Percentiles rank a stretch among this genome's conserved stretches.
Conservation (phyloP, 2,797 vertebrate species). For the Leptodactylus fallax region DNA sequence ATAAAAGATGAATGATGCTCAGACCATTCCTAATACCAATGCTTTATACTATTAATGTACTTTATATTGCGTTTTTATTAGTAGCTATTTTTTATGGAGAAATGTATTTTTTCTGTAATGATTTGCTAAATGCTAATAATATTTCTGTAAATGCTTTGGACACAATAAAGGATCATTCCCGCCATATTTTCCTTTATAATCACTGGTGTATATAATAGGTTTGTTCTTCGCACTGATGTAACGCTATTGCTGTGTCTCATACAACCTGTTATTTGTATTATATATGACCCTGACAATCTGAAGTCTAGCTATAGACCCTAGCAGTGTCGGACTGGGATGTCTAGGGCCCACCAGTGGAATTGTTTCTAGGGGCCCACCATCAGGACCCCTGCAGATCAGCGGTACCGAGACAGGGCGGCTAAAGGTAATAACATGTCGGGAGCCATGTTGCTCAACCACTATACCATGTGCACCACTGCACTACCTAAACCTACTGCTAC, state of each 20-base stretch:
- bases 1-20: too few relatives aligned
- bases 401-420: too few relatives aligned
- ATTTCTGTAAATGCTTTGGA: background rate
- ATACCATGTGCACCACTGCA: too few relatives aligned
- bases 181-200: background rate
- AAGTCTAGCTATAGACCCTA: background rate
- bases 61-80: background rate
- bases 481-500: too few relatives aligned
- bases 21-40: too few relatives aligned
- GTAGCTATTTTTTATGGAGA: background rate
- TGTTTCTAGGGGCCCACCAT: too few relatives aligned
- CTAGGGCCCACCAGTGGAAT: too few relatives aligned
- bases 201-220: background rate
- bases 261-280: constrained; percentile 5
- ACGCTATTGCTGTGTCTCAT: background rate
- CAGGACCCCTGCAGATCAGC: too few relatives aligned
- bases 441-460: too few relatives aligned
- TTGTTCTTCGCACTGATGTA: background rate
- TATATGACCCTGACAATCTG: constrained; percentile 7
- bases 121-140: background rate
- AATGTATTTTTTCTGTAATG: background rate
- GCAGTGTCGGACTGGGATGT: too few relatives aligned
- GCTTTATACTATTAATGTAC: background rate
- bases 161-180: background rate
- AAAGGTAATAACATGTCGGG: too few relatives aligned